Conservation (phyloP, 23 tunicate genomes). For the Phallusia fumigata region DNA sequence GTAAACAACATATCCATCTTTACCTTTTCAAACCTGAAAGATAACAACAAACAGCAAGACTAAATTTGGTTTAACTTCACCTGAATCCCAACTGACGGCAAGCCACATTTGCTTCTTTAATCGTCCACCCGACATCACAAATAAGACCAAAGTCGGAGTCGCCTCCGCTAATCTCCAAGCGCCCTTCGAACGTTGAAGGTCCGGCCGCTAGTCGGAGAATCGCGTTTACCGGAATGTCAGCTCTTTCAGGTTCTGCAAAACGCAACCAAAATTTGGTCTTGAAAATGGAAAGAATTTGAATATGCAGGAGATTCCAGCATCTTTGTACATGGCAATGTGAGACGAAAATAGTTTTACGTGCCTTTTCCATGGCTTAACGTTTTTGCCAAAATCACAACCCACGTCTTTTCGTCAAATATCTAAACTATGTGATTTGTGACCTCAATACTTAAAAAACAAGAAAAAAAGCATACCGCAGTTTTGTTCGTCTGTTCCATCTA, state of each 20-base stretch:
- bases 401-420: too few relatives aligned
- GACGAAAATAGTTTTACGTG: too few relatives aligned
- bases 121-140: constrained; percentile 77
- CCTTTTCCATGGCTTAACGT: too few relatives aligned
- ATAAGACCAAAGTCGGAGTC: constrained; percentile 51
- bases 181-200: constrained; percentile 10
- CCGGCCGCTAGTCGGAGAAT: background rate
- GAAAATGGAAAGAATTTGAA: too few relatives aligned
- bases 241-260: constrained; percentile 1
- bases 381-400: too few relatives aligned
- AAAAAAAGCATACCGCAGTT: constrained; percentile 47
- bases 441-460: too few relatives aligned
- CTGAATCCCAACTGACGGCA: constrained; percentile 82
- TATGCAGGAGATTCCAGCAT: too few relatives aligned
- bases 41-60: background rate
- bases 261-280: too few relatives aligned
- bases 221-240: background rate
- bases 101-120: constrained; percentile 76
- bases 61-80: background rate
- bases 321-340: too few relatives aligned
- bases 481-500: constrained; percentile 62
- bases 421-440: too few relatives aligned
- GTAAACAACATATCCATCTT: background rate
- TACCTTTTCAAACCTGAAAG: too few relatives aligned
- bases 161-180: constrained; percentile 30